A percentile compares a stretch with the other conserved stretches of the same genome.
phyloP scores from a whole-genome alignment of 2,888 invertebrate genomes.

The Germaria angustata region DNA sequence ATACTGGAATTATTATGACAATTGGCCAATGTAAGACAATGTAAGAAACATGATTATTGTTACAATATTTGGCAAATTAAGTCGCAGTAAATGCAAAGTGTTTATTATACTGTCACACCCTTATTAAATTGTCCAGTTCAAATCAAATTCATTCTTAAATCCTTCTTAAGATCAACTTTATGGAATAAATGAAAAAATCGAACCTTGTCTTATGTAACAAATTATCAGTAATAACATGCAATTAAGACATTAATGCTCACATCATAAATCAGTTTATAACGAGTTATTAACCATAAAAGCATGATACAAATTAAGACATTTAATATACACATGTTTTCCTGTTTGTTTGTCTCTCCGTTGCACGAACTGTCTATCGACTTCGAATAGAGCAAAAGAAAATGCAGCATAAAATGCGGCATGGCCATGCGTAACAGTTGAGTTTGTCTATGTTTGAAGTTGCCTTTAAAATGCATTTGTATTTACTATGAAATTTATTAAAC shows the following conservation, averaged over 20 bases:
- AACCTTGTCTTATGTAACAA: slow-evolving; percentile 45
- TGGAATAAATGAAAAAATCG: background rate
- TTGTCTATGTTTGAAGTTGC: slow-evolving; percentile 7
- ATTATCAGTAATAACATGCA: slow-evolving; percentile 56
- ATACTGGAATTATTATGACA: too few species aligned
- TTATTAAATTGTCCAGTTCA: too few species aligned
- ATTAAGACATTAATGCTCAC: slow-evolving; percentile 61
- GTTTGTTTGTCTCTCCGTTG: slow-evolving; percentile 21
- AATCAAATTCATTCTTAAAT: background rate
- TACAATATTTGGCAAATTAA: too few species aligned
- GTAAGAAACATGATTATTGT: too few species aligned
- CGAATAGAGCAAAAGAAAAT: slow-evolving; percentile 1
- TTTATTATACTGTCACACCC: too few species aligned
- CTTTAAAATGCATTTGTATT: background rate
- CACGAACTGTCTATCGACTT: slow-evolving; percentile 10
- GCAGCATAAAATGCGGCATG: slow-evolving; percentile 22
- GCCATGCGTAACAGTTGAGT: slow-evolving; percentile 34
- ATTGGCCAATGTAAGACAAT: too few species aligned
- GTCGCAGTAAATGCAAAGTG: too few species aligned
- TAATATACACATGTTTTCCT: slow-evolving; percentile 35
- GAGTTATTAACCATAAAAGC: slow-evolving; percentile 52
- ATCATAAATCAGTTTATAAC: slow-evolving; percentile 61
- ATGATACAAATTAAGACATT: slow-evolving; percentile 63
- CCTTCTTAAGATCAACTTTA: slow-evolving; percentile 10
- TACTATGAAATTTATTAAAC: background rate